Conservation (phyloP, 2,113 vertebrate species). For the Chaetodon trifascialis region DNA sequence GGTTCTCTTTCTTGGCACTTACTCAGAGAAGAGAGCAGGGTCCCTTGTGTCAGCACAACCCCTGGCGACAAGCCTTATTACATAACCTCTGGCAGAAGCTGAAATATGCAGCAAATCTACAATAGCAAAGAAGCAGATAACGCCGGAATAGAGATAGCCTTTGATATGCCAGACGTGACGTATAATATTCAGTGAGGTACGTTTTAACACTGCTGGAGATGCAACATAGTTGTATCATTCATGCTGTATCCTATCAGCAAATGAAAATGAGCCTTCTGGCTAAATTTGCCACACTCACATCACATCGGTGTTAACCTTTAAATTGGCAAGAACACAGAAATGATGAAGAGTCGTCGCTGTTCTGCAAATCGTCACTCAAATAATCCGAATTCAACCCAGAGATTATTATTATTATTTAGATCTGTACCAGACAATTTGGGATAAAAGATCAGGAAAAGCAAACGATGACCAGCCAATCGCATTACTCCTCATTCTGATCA, state of each 20-base stretch:
- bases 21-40: conserved; percentile 48
- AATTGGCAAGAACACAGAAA: background rate
- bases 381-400: background rate
- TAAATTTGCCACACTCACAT: conserved; percentile 18
- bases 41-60: conserved; percentile 64
- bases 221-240: conserved; percentile 12
- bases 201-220: background rate
- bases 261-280: conserved; percentile 1
- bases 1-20: conserved; percentile 60
- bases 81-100: conserved; percentile 57
- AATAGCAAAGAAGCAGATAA: conserved; percentile 39
- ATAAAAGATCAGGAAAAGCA: background rate
- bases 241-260: background rate
- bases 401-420: background rate
- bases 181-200: background rate
- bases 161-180: conserved; percentile 25
- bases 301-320: conserved; percentile 4
- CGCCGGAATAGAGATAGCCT: conserved; percentile 28
- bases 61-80: conserved; percentile 63
- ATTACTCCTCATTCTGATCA: background rate
- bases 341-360: no score
- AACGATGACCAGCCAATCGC: background rate
- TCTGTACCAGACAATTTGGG: background rate
- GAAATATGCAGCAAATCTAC: conserved; percentile 54
- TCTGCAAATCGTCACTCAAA: background rate